Evolutionary conservation across 1,140 invertebrate species (phyloP), one percentile per base, ranked within the genome.

Genomic region (Drosophila rufa): DNA sequence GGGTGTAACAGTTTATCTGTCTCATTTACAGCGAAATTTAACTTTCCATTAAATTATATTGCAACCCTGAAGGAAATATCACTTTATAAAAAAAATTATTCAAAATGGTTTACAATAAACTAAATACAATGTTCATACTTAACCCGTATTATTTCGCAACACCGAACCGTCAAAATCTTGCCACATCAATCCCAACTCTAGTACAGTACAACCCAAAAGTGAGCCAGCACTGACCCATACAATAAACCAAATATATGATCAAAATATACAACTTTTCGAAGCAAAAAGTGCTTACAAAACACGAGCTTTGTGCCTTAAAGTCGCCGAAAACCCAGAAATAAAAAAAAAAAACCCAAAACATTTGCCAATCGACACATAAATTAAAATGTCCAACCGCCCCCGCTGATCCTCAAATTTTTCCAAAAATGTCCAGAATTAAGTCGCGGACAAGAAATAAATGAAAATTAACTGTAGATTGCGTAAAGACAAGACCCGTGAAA

Each of bases 381-480:
- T 85, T 80, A 84, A 84, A 84, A 74, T 74, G 57, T 17, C 58
- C 58, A n/a, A 22, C 67, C 30, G n/a, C 36, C 53, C 46, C 45
- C 51, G 43, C 47, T 40, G 47, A 51, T 47, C 56, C 59, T 17
- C 33, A 46, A 67, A 43, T 56, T 45, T 51, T 33, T 25, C 40
- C 12, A 68, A 70, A 70, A 66, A 65, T 66, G 45, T 80, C 57
- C 65, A 85, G 82, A 85, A 85, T 79, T 75, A 81, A 85, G 70
- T 64, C 42, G 51, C 69, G 58, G 57, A 78, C 66, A 59, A 66
- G 62, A 69, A 74, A 76, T 73, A 65, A 83, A 80, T 77, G 56
- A 80, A 85, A 82, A 79, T 75, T 79, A 79, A 85, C 82, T 85
- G 78, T 71, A 59, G 78, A 85, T 85, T 85, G 78, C 82, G 78